Base-by-base conservation (phyloP, 92 coral and sea anemone species). In the Zoanthus solanderi region DNA sequence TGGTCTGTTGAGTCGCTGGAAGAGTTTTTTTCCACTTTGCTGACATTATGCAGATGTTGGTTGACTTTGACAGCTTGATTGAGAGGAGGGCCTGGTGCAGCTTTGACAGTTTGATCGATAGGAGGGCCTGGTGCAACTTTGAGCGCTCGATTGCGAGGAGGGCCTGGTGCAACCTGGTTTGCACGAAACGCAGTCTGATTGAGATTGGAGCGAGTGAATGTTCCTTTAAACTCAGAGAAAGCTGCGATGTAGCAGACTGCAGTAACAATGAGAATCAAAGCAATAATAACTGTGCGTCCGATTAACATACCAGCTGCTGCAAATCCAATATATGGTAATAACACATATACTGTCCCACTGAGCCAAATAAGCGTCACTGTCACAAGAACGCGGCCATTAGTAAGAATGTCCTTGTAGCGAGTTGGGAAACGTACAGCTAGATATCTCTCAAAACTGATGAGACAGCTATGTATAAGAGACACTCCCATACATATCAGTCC, bases 181-280 rank as follows among this genome's bases (percentile, higher is more conserved):
- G 72, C 10, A 66, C 72, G 72, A 66, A 16, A 66, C n/a, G 6
- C 9, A 8, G 12, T 66, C 72, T 66, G 72, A 66, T 66, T 66
- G 72, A 66, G 12, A 66, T 66, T 17, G 72, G 28, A 66, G 23
- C 72, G 9, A 66, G 32, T 66, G 72, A 8, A 66, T 66, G 72
- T 66, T 66, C 72, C 30, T 66, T 66, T 66, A 8, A 66, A 66
- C 32, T 66, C 72, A 66, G 12, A 66, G 72, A 66, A 66, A 66
- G 9, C 72, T 66, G 72, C 72, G 72, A 66, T 66, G 72, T 66
- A 66, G 72, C 4, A 66, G 72, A 17, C 72, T 10, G 72, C 72
- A 10, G 72, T 66, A 28, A 66, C 72, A 66, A 23, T 16, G 72
- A 66, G 6, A 10, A 66, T 1, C 32, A 66, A 66, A 66, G 1